Percentiles rank a stretch among this genome's conserved stretches.
phyloP scores from a whole-genome alignment of 2,888 invertebrate genomes.

The Leptodirus hochenwartii region DNA sequence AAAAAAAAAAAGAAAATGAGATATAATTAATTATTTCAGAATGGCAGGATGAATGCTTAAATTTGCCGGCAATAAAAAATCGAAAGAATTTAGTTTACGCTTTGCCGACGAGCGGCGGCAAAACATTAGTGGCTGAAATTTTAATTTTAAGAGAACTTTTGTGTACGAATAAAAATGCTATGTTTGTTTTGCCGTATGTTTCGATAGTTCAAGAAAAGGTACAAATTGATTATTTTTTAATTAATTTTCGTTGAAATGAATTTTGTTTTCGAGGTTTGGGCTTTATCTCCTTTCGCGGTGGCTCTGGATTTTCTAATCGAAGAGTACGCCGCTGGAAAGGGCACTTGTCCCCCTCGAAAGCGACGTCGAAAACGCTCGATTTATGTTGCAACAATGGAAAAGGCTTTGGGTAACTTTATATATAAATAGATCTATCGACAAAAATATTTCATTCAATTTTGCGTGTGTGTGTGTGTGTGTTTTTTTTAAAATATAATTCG shows the following conservation, averaged over 20 bases:
- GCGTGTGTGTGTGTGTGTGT: too few species aligned
- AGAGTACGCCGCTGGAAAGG: constrained; percentile 89
- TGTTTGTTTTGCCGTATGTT: constrained; percentile 87
- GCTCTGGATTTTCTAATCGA: constrained; percentile 78
- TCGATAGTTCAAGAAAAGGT: constrained; percentile 97
- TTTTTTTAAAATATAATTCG: too few species aligned
- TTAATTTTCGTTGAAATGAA: not conserved
- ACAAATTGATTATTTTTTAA: constrained; percentile 12
- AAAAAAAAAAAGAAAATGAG: constrained; percentile 6
- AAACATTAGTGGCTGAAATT: constrained; percentile 92
- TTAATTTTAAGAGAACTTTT: constrained; percentile 76
- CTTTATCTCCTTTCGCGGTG: constrained; percentile 72
- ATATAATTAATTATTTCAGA: constrained; percentile 33
- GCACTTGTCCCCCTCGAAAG: constrained; percentile 61
- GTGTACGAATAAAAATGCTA: constrained; percentile 59
- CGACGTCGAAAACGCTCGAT: constrained; percentile 56
- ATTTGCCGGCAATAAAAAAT: constrained; percentile 48
- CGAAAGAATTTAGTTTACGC: constrained; percentile 78
- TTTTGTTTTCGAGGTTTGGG: constrained; percentile 43
- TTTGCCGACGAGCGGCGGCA: constrained; percentile 91
- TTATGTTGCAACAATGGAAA: constrained; percentile 90
- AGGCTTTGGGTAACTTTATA: constrained; percentile 77
- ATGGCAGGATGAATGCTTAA: constrained; percentile 89
- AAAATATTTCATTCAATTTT: too few species aligned
- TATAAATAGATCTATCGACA: too few species aligned